Conservation (phyloP, 2,888 invertebrate genomes). For the Parasteatoda lunata region DNA sequence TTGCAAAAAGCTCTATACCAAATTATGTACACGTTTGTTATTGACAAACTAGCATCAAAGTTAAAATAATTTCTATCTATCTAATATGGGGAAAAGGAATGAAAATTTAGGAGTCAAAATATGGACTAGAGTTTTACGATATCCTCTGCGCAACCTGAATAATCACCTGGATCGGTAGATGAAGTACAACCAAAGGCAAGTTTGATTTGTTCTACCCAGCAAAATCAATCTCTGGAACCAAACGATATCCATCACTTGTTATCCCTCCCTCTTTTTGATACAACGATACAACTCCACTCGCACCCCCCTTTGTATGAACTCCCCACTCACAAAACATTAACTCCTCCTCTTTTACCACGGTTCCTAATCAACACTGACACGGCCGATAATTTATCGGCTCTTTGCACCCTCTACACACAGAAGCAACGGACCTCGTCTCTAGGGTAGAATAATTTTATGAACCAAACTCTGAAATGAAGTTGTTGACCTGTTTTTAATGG, state of each 20-base stretch:
- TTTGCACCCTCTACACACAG: background rate
- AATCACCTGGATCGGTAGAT: no score
- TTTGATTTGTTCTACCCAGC: slow-evolving; percentile 30
- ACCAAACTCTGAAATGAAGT: slow-evolving; percentile 11
- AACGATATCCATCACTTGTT: slow-evolving; percentile 53
- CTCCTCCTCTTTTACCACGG: slow-evolving; percentile 50
- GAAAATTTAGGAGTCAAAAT: no score
- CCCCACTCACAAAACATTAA: slow-evolving; percentile 35
- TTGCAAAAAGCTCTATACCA: no score
- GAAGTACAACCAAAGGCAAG: slow-evolving; percentile 1
- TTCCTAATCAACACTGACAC: slow-evolving; percentile 65
- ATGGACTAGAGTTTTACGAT: no score
- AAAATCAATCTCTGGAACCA: slow-evolving; percentile 45
- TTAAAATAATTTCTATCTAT: no score
- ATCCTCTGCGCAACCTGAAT: no score
- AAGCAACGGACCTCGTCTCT: background rate
- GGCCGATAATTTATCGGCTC: slow-evolving; percentile 52
- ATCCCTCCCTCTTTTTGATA: background rate
- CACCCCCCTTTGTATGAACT: slow-evolving; percentile 4
- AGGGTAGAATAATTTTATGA: slow-evolving; percentile 12
- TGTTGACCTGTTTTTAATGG: background rate
- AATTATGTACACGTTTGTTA: no score
- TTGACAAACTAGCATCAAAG: no score
- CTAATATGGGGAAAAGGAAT: no score
- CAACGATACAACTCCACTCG: background rate